Base-by-base conservation (phyloP, 1,140 invertebrate species). In the Zaprionus vittiger region DNA sequence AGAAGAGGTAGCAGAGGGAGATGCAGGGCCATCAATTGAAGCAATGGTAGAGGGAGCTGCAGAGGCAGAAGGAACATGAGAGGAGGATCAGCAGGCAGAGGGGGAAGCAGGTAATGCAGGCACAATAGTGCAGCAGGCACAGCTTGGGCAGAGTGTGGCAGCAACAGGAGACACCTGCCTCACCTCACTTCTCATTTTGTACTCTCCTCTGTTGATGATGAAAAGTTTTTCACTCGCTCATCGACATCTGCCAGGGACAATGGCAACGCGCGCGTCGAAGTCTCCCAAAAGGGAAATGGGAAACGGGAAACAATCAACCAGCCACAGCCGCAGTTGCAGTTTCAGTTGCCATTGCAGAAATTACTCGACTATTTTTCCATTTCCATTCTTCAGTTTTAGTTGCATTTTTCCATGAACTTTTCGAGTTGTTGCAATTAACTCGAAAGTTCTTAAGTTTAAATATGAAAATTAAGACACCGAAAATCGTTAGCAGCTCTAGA, bases 221-320 rank as follows among this genome's bases (percentile, higher is more conserved):
- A 24, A 67, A 77, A 82, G 71, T 68, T 85, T 86, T 85, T 85
- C 75, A 79, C 60, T 54, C 72, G 55, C 78, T 62, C 68, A 81
- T 78, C 75, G 75, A 73, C 81, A 83, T 82, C 77, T 52, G 11
- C 62, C 47, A 2, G 14, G 15, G 26, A 56, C 26, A 56, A 56
- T 28, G 49, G 17, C 20, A 54, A 26, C 9, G 55, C 59, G 47
- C 44, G 47, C 44, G n/a, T 47, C n/a, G 31, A 47, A 47, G 41
- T 17, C n/a, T 38, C 41, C 2, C 6, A 47, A 20, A 47, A 47
- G 41, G 41, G 41, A 44, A 44, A 44, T 44, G 41, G 41, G 41
- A 17, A 47, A 67, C 80, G 79, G 84, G 68, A 86, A 89, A 87
- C 83, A 86, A 86, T 86, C 83, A 86, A 81, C 9, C 67, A 64